Evolutionary conservation across 2,888 invertebrate genomes (phyloP), one percentile per base, ranked within the genome.

Genomic region (Agrilus biguttatus): DNA sequence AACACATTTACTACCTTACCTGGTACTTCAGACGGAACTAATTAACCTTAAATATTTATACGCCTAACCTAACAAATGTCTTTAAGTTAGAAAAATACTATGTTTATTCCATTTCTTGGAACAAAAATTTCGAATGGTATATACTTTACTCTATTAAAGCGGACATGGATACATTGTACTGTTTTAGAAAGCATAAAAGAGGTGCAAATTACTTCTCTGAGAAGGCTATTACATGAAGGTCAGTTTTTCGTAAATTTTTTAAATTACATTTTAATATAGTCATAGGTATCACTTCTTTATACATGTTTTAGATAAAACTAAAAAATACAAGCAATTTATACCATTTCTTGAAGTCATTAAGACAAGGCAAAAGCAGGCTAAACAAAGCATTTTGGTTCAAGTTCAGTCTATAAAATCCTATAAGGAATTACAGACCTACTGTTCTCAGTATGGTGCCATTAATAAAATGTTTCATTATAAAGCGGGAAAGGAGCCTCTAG

Each of bases 321-420:
- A 38, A 17, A 33, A 46, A 45, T 21, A 7, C 7, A 21, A 21
- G 35, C 47, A 43, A 35, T 61, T 58, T 48, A 35, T 58, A 39
- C 57, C 63, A 7, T 65, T 82, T 62, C 73, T 79, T 46, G 73
- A 78, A 45, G 63, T 78, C 49, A 65, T 80, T 37, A 62, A 67
- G 34, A 63, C 65, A 19, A 73, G 83, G 50, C 73, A 78, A 58
- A 59, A 63, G 3, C 74, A 87, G 61, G 85, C 88, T 0, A 66
- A 65, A 40, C 71, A 75, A 46, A 84, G 83, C 63, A 68, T 87
- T 43, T 65, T 88, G 32, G 77, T 89, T 5, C 85, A 87, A 68
- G 80, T 88, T 2, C 77, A 79, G 54, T 82, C 84, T 0, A 73
- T 77, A 42, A 72, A 77, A 39, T 83, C 83, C 0, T 78, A 73